Percentiles rank a stretch among this genome's conserved stretches.
Conservation (phyloP, 2,888 invertebrate species). For the Cephonodes hylas region DNA sequence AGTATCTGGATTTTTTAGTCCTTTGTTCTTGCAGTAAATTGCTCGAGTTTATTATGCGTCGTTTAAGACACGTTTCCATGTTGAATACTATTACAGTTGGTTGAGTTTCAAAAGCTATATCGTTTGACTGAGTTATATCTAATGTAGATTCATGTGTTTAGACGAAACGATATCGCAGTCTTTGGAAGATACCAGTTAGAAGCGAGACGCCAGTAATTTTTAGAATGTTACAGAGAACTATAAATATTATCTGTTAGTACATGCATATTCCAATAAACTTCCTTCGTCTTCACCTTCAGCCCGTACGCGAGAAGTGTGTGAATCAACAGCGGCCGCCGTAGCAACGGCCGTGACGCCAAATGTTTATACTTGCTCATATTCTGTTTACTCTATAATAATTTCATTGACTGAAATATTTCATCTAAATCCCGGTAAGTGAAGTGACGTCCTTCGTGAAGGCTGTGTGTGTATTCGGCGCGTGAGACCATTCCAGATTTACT, state of each 20-base stretch:
- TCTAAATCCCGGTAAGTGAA: slow-evolving; percentile 32
- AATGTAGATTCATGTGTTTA: neutral
- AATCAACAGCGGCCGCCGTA: slow-evolving; percentile 58
- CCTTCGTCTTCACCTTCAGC: slow-evolving; percentile 67
- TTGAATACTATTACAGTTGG: neutral
- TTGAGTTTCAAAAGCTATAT: neutral
- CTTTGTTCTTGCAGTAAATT: neutral
- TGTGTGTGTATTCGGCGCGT: slow-evolving; percentile 17
- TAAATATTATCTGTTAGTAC: slow-evolving; percentile 69
- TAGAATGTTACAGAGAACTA: slow-evolving; percentile 65
- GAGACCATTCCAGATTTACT: slow-evolving; percentile 25
- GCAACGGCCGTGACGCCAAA: slow-evolving; percentile 64
- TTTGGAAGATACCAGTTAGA: slow-evolving; percentile 9
- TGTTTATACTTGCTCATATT: slow-evolving; percentile 68
- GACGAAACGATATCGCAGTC: neutral
- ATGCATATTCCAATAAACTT: slow-evolving; percentile 65
- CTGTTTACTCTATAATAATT: slow-evolving; percentile 72
- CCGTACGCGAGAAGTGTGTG: slow-evolving; percentile 55
- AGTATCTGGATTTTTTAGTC: neutral
- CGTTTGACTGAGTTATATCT: neutral
- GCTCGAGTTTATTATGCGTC: neutral
- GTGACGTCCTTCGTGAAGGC: slow-evolving; percentile 27
- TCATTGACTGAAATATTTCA: slow-evolving; percentile 69
- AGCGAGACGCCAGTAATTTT: slow-evolving; percentile 63
- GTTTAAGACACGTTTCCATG: neutral